Base-by-base conservation (phyloP, 2,113 vertebrate species). In the Cottus gobio region DNA sequence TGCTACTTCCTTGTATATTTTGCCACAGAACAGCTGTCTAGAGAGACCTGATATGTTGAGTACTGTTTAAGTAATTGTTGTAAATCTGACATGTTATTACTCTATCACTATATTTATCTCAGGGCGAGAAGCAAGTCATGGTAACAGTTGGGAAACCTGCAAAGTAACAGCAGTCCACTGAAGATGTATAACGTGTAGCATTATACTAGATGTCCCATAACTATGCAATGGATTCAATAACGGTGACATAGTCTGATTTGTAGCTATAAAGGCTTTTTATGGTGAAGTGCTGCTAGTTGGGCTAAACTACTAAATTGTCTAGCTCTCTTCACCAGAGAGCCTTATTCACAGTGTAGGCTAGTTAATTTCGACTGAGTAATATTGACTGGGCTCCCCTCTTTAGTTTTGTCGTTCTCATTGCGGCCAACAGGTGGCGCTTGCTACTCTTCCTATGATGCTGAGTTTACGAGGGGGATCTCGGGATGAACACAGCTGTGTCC, bases 341-440 rank as follows among this genome's bases (percentile, higher is more conserved):
- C 7, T 20, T 2, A 28, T 18, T 24, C 2, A 8, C 22, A 16
- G n/a, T n/a, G 15, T 20, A 18, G 2, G 18, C 46, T 48, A 18
- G 46, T 7, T 18, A 46, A 13, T 67, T 18, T 30, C 0, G 9
- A 22, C 10, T 11, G n/a, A n/a, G n/a, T n/a, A n/a, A 9, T n/a
- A 62, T 4, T 13, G 22, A 52, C 7, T 30, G 13, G 7, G 31
- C 44, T 5, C 8, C 9, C 8, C 24, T 42, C 10, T 3, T 34
- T 15, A 3, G 9, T 61, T 70, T 2, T 28, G 72, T 58, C 3
- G 6, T 82, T 77, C 48, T 69, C 31, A 3, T 28, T 75, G 0
- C 31, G 50, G 54, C 65, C 91, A 69, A 61, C 75, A 90, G 88
- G 74, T 84, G 92, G 87, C 89, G 58, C 77, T 48, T 67, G 16